Evolutionary conservation across 2,888 invertebrate genomes (phyloP).

Genomic region (Drosophila picticornis): DNA sequence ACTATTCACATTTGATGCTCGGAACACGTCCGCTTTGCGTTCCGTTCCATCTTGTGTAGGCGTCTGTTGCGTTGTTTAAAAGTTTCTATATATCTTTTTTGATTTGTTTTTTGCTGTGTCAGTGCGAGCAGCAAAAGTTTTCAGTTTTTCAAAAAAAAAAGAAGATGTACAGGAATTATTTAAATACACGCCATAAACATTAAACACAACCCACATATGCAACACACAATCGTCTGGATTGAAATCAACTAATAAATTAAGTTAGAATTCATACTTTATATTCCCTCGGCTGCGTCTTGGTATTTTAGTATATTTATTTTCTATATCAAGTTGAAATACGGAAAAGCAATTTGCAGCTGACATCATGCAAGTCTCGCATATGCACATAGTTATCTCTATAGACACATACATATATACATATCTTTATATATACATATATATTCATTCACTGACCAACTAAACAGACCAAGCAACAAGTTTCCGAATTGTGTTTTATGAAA

Average conservation of each 20-base stretch:
- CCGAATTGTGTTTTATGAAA: constrained; percentile 29
- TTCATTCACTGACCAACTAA: constrained; percentile 19
- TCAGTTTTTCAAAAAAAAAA: constrained; percentile 33
- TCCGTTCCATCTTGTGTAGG: constrained; percentile 41
- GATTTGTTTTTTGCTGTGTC: constrained; percentile 29
- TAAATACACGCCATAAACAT: constrained; percentile 66
- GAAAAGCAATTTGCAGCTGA: constrained; percentile 77
- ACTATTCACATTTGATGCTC: constrained; percentile 47
- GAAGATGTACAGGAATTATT: constrained; percentile 57
- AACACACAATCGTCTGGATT: constrained; percentile 13
- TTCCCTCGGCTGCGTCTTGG: constrained; percentile 9
- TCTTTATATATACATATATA: background rate
- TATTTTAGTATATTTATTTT: constrained; percentile 16
- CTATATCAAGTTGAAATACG: constrained; percentile 69
- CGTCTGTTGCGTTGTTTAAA: constrained; percentile 54
- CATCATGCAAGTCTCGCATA: constrained; percentile 58
- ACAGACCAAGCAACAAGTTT: constrained; percentile 37
- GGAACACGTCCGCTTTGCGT: constrained; percentile 58
- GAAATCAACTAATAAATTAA: constrained; percentile 68
- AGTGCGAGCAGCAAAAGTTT: constrained; percentile 51
- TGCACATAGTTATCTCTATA: background rate
- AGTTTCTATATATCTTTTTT: constrained; percentile 37
- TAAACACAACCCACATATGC: constrained; percentile 52
- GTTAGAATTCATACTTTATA: constrained; percentile 50
- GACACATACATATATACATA: background rate